Evolutionary conservation across 2,888 invertebrate genomes (phyloP).

Genomic region (Gymnocheta viridis): DNA sequence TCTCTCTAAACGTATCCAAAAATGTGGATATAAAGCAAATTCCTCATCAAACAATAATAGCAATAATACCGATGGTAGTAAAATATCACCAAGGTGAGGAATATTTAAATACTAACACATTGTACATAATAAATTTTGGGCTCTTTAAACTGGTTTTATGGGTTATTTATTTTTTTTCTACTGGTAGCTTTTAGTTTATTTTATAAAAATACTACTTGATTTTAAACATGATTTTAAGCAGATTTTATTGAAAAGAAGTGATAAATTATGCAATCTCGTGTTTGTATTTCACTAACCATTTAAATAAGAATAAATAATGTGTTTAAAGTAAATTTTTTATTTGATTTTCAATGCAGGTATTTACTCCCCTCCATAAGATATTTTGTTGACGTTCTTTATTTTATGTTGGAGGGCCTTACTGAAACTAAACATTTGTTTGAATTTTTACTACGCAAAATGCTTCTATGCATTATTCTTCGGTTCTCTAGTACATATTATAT

Average conservation of each 20-base stretch:
- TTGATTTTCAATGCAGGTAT: no score
- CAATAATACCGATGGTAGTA: conserved; percentile 84
- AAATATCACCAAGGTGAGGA: conserved; percentile 89
- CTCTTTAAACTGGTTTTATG: neutral
- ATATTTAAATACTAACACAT: conserved; percentile 20
- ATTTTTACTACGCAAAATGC: no score
- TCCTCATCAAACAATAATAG: conserved; percentile 83
- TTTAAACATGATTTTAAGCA: conserved; percentile 14
- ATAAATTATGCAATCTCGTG: no score
- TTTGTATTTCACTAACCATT: no score
- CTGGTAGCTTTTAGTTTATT: conserved; percentile 2
- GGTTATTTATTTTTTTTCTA: neutral
- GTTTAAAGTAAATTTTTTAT: no score
- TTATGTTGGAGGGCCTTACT: no score
- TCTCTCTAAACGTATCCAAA: conserved; percentile 95
- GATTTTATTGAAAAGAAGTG: neutral
- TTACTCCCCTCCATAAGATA: no score
- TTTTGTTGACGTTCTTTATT: no score
- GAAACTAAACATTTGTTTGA: no score
- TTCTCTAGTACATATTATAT: no score
- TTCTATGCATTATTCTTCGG: no score
- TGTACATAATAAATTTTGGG: conserved; percentile 8
- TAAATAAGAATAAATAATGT: no score
- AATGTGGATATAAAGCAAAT: conserved; percentile 95
- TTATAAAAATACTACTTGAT: conserved; percentile 6